phyloP scores from a whole-genome alignment of 1,140 invertebrate species.

The Dolichoris vasculosae region DNA sequence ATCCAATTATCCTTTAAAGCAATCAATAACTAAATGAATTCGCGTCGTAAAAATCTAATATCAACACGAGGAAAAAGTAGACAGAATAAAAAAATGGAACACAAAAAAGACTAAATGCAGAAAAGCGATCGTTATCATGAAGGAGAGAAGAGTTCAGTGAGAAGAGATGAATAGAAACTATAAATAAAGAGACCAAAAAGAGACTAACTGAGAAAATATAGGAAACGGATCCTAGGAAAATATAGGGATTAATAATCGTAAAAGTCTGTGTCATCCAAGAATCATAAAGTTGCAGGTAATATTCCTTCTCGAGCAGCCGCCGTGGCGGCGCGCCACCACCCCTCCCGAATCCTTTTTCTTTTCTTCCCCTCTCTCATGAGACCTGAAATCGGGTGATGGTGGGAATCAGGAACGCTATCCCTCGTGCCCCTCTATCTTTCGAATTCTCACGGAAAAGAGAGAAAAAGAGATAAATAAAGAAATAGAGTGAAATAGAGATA shows the following conservation, averaged over 20 bases:
- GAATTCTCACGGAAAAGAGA: not conserved
- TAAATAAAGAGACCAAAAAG: slow-evolving; percentile 16
- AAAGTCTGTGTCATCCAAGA: slow-evolving; percentile 63
- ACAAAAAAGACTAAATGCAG: not conserved
- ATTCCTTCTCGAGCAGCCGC: slow-evolving; percentile 54
- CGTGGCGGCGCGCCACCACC: slow-evolving; percentile 26
- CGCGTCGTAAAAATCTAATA: slow-evolving; percentile 11
- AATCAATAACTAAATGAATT: not conserved
- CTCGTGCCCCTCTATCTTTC: slow-evolving; percentile 14
- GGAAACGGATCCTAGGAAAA: slow-evolving; percentile 60
- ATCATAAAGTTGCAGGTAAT: slow-evolving; percentile 63
- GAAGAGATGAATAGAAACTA: not conserved
- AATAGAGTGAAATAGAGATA: not conserved
- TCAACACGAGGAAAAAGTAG: not conserved
- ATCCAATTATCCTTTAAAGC: slow-evolving; percentile 26
- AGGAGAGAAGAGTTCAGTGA: slow-evolving; percentile 1
- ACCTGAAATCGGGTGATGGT: not conserved
- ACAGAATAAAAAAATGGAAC: not conserved
- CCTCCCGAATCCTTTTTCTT: slow-evolving; percentile 11
- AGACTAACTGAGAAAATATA: slow-evolving; percentile 12
- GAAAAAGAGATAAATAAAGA: not conserved
- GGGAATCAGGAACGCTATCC: slow-evolving; percentile 15
- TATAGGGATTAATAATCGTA: slow-evolving; percentile 66
- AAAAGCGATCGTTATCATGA: not conserved
- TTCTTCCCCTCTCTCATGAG: slow-evolving; percentile 23